phyloP scores from a whole-genome alignment of 2,113 vertebrate genomes.

The Ovis aries region DNA sequence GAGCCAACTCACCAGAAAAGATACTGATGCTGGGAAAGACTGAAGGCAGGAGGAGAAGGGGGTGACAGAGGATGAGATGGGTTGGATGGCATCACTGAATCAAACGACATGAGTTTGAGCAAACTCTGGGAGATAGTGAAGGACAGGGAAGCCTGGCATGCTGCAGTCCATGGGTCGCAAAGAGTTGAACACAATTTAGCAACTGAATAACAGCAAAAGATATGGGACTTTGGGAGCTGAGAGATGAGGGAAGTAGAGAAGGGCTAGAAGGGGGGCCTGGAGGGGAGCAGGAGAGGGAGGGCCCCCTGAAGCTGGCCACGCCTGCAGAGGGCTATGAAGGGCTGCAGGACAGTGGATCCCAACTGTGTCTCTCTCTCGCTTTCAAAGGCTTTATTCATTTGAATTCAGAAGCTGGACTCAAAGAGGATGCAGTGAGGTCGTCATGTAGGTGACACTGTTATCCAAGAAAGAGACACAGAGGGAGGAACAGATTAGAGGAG shows the following conservation, averaged over 20 bases:
- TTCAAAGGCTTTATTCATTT: neutral
- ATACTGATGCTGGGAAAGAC: neutral
- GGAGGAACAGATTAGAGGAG: neutral
- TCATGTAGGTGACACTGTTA: neutral
- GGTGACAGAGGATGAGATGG: neutral
- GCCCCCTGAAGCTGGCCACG: accelerated
- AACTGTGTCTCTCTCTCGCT: neutral
- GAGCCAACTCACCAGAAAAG: neutral
- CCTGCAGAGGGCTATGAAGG: no score
- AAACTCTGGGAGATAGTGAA: neutral
- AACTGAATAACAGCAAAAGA: neutral
- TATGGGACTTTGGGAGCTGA: neutral
- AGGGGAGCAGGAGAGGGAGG: neutral
- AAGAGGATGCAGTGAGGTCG: neutral
- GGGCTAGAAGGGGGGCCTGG: neutral
- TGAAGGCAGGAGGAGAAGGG: neutral
- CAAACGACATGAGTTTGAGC: neutral
- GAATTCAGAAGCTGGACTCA: neutral
- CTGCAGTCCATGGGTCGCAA: neutral
- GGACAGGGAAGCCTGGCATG: neutral
- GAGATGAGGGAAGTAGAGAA: neutral
- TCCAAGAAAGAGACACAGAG: neutral
- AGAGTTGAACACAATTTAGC: neutral
- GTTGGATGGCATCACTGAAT: neutral
- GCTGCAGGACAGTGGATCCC: neutral